Evolutionary conservation across 30 jellyfish, hydroid and myxozoan genomes (phyloP), one percentile per base, ranked within the genome.

Genomic region (Chrysaora quinquecirrha): DNA sequence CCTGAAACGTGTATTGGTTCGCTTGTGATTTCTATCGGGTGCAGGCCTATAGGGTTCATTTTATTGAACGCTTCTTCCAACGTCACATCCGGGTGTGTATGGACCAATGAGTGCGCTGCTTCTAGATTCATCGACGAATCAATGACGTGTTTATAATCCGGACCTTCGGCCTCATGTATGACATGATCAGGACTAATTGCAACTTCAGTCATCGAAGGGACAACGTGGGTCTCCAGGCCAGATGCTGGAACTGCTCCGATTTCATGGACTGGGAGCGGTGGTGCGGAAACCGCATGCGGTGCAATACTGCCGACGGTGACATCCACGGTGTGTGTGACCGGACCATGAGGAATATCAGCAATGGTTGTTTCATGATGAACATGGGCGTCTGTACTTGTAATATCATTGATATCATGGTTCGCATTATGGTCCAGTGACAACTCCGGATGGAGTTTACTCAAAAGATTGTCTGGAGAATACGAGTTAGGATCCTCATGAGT

Each of bases 61-160:
- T 70, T 69, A 38, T 82, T 73, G 35, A 82, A 82, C 22, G 92
- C 92, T 34, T 82, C 92, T 56, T 82, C 64, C 1, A 82, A 65
- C 43, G 92, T 82, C 0, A 82, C 63, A 60, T 82, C 92, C 79
- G 92, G 92, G 58, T 82, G 30, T n/a, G 70, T 49, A 85, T 82
- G 92, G 54, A 82, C 92, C 52, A 82, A 60, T 33, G 76, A 64
- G 50, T 58, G 22, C n/a, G 73, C 92, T 19, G 92, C 85, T 7
- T 28, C 79, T 14, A 58, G 64, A 56, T 67, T 80, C 3, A 83
- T 32, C 63, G 83, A 65, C 32, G 90, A 83, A n/a, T n/a, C n/a
- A n/a, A n/a, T n/a, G n/a, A n/a, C n/a, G n/a, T n/a, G n/a, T n/a
- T n/a, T n/a, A 18, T 66, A 71, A 7, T 80, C 76, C 29, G 46